These are phyloP conservation scores for Sebastes schlegelii DNA, from an alignment of 2,113 vertebrate species.

Conservation along the genomic window DNA sequence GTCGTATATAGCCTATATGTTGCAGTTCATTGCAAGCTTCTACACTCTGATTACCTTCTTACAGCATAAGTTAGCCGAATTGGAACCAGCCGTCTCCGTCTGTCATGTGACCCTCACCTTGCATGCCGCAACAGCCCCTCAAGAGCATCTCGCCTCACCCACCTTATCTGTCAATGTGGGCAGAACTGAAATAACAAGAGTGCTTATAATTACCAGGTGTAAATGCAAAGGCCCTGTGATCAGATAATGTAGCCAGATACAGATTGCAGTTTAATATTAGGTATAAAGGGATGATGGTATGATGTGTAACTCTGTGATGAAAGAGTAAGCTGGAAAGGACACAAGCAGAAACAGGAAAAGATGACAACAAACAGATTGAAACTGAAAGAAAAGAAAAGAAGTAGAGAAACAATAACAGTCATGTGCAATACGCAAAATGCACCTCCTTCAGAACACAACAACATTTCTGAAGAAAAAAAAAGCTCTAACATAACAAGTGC, in stretches of 20 bases:
- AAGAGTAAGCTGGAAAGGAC: not conserved
- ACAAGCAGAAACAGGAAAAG: not conserved
- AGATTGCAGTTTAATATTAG: not conserved
- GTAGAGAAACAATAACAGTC: not conserved
- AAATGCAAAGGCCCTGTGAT: not conserved
- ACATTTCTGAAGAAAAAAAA: not conserved
- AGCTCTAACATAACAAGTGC: conserved; percentile 1
- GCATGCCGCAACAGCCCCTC: too few species aligned
- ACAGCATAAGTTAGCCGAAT: too few species aligned
- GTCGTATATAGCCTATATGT: too few species aligned
- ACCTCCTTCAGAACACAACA: not conserved
- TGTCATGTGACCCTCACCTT: too few species aligned
- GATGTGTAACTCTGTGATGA: not conserved
- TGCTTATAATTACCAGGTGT: not conserved
- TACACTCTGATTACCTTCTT: too few species aligned
- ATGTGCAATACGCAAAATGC: not conserved
- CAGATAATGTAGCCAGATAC: not conserved
- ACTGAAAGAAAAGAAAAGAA: not conserved
- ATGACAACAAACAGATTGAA: not conserved
- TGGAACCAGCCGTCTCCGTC: too few species aligned
- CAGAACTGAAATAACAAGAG: not conserved
- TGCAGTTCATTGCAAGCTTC: too few species aligned
- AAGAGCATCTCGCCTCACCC: not conserved
- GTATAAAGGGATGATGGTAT: not conserved
- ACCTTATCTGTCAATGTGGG: not conserved